Base-by-base conservation (phyloP, 1,140 invertebrate species). In the Archivesica marissinica region DNA sequence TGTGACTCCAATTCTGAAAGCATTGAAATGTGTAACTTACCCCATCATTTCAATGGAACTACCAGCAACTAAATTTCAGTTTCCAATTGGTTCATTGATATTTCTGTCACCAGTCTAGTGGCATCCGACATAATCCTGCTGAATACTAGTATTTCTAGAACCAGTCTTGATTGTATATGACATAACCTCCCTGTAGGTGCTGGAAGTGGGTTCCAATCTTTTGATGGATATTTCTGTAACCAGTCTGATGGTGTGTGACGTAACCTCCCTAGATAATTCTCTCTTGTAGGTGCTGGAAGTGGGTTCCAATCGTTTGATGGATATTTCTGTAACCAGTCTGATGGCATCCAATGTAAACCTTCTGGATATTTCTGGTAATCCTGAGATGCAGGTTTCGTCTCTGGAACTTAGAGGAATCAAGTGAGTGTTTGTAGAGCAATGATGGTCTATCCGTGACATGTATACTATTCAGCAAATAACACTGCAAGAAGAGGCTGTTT, bases 191-290 rank as follows among this genome's bases (percentile, higher is more conserved):
- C n/a, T n/a, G n/a, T n/a, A 94, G 93, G 91, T 93, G 2, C 86
- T 94, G 47, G 93, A 94, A 72, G 92, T 94, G 7, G 93, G 93
- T 33, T 92, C 90, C n/a, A 94, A 94, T 66, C 83, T 90, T 20
- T 86, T 94, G 39, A 88, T 91, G 23, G 92, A 93, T 81, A 87
- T 93, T 9, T 92, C 92, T 6, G 89, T 94, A 70, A 90, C 90
- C 17, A 91, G 92, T 70, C 88, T 94, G 30, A 92, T 93, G 90
- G 87, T 89, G 0, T 93, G 93, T 0, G 91, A 93, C 59, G 89
- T 94, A 23, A 90, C 92, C 83, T 87, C 93, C 0, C 88, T 94
- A 25, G 93, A 94, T 77, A 93, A 94, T 44, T 93, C 93, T 23
- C n/a, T n/a, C n/a, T n/a, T 81, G 75, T 72, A 94, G 93, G 91